phyloP scores from a whole-genome alignment of 2,888 invertebrate genomes.

The Bruchidius siliquastri region DNA sequence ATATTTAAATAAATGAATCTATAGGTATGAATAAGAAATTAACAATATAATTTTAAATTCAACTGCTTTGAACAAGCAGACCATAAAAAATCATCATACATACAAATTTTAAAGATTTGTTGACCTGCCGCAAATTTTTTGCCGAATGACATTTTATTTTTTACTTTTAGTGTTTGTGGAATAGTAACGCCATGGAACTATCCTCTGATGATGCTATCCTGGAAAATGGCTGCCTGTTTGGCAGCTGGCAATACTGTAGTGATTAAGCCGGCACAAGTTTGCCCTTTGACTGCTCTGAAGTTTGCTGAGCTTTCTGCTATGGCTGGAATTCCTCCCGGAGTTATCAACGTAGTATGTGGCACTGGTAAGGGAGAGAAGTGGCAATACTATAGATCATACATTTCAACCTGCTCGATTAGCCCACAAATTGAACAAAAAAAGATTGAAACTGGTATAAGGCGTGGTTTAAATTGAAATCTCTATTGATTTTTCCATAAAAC shows the following conservation, averaged over 20 bases:
- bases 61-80: too few relatives aligned
- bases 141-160: not conserved
- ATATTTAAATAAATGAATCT: too few relatives aligned
- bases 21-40: too few relatives aligned
- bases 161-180: conserved; percentile 72
- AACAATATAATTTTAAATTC: too few relatives aligned
- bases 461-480: too few relatives aligned
- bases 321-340: conserved; percentile 94
- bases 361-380: conserved; percentile 52
- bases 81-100: conserved; percentile 1
- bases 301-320: conserved; percentile 85
- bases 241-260: conserved; percentile 96
- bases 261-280: conserved; percentile 90
- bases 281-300: conserved; percentile 90
- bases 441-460: too few relatives aligned
- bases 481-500: too few relatives aligned
- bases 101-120: not conserved
- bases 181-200: conserved; percentile 97
- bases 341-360: conserved; percentile 89
- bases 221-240: conserved; percentile 97
- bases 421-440: too few relatives aligned
- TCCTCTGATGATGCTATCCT: conserved; percentile 96
- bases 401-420: too few relatives aligned
- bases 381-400: too few relatives aligned
- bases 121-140: too few relatives aligned